phyloP scores from a whole-genome alignment of 1,140 invertebrate genomes.

The Paracyclopina nana region DNA sequence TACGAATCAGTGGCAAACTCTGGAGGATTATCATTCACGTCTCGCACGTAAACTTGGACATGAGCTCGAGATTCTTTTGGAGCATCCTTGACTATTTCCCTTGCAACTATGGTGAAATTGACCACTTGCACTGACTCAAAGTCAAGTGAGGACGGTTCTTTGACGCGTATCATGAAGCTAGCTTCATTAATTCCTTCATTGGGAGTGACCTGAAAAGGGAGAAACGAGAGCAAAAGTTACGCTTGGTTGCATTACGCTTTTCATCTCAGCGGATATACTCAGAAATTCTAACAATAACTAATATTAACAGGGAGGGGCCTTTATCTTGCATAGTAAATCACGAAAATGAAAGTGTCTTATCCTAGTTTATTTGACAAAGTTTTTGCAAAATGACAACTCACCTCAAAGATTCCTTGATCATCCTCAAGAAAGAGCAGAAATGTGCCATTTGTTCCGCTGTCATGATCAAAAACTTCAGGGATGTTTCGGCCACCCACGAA shows the following conservation, averaged over 20 bases:
- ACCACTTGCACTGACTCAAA: slow-evolving; percentile 56
- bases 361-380: too few species aligned
- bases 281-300: too few species aligned
- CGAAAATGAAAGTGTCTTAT: too few species aligned
- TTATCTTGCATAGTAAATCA: too few species aligned
- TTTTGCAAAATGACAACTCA: not conserved
- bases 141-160: slow-evolving; percentile 57
- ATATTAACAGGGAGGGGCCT: too few species aligned
- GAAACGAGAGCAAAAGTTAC: not conserved
- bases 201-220: slow-evolving; percentile 41
- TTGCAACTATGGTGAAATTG: slow-evolving; percentile 64
- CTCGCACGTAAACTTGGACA: slow-evolving; percentile 60
- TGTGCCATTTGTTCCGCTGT: slow-evolving; percentile 81
- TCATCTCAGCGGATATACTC: too few species aligned
- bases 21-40: slow-evolving; percentile 85
- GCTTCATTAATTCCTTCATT: slow-evolving; percentile 72
- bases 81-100: slow-evolving; percentile 48
- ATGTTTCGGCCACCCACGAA: slow-evolving; percentile 49
- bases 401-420: slow-evolving; percentile 58
- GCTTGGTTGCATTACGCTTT: too few species aligned
- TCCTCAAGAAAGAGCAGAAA: slow-evolving; percentile 61
- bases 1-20: slow-evolving; percentile 58
- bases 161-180: slow-evolving; percentile 70
- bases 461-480: slow-evolving; percentile 75
- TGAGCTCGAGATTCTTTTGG: slow-evolving; percentile 58